phyloP scores from a whole-genome alignment of 2,888 invertebrate genomes.

The Galerucella pusilla region DNA sequence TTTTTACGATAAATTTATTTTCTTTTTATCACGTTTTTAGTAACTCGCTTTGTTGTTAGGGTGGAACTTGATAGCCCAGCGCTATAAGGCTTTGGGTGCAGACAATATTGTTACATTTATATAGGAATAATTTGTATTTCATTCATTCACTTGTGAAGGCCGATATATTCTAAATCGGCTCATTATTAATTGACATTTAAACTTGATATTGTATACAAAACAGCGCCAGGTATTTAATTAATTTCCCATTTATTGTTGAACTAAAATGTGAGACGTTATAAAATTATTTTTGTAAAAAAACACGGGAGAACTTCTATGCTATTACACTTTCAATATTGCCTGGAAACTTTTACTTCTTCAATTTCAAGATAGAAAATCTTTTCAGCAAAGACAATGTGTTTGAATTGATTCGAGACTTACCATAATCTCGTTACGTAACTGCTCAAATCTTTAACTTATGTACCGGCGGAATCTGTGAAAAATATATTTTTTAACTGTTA shows the following conservation, averaged over 20 bases:
- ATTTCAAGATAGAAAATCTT: background rate
- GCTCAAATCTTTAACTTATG: no score
- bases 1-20: no score
- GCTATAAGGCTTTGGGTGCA: no score
- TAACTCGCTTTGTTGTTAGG: no score
- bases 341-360: background rate
- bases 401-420: background rate
- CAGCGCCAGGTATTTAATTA: background rate
- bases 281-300: background rate
- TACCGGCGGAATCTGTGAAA: no score
- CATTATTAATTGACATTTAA: conserved; percentile 4
- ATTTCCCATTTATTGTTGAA: background rate
- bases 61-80: no score
- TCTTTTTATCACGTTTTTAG: no score
- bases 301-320: background rate
- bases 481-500: no score
- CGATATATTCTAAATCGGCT: no score
- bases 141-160: no score
- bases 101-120: no score
- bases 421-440: background rate
- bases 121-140: no score
- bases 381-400: background rate
- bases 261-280: background rate
- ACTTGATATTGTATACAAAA: conserved; percentile 7
- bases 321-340: background rate